Percentiles rank a stretch among this genome's conserved stretches.
These are phyloP conservation scores for Tricholauxania praeusta DNA, from an alignment of 2,888 invertebrate species.

Conservation along the genomic window DNA sequence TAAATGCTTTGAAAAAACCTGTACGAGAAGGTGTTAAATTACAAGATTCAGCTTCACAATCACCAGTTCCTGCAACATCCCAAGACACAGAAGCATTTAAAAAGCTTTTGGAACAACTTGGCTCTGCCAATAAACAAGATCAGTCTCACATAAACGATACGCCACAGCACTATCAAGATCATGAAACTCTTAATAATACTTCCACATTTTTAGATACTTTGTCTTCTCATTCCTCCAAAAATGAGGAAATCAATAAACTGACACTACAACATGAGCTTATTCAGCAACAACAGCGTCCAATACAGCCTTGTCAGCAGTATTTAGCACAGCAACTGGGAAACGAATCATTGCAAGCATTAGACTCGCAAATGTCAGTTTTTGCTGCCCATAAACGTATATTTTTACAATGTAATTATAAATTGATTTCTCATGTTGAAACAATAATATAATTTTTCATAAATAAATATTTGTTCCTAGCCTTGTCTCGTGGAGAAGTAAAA, in stretches of 20 bases:
- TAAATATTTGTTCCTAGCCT: conserved; percentile 68
- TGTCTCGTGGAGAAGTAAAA: conserved; percentile 83
- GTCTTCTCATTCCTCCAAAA: conserved; percentile 37
- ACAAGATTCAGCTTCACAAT: conserved; percentile 5
- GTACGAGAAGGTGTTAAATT: background rate
- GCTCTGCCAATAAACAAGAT: conserved; percentile 48
- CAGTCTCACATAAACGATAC: conserved; percentile 27
- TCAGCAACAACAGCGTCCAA: conserved; percentile 47
- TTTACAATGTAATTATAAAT: conserved; percentile 75
- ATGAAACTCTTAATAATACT: conserved; percentile 37
- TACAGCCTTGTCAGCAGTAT: conserved; percentile 40
- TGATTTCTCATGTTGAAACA: conserved; percentile 70
- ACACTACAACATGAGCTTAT: conserved; percentile 48
- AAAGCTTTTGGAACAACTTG: conserved; percentile 71
- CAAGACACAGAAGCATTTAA: conserved; percentile 85
- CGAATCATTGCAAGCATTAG: conserved; percentile 34
- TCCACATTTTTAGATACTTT: conserved; percentile 31
- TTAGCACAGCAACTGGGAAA: conserved; percentile 40
- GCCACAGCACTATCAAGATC: conserved; percentile 37
- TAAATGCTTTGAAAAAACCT: background rate
- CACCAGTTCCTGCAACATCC: conserved; percentile 31
- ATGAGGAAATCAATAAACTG: conserved; percentile 51
- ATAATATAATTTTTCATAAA: background rate
- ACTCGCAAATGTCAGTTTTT: conserved; percentile 36
- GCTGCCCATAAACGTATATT: conserved; percentile 45